Base-by-base conservation (phyloP, 1,140 invertebrate genomes). In the Papilio aristodemus region DNA sequence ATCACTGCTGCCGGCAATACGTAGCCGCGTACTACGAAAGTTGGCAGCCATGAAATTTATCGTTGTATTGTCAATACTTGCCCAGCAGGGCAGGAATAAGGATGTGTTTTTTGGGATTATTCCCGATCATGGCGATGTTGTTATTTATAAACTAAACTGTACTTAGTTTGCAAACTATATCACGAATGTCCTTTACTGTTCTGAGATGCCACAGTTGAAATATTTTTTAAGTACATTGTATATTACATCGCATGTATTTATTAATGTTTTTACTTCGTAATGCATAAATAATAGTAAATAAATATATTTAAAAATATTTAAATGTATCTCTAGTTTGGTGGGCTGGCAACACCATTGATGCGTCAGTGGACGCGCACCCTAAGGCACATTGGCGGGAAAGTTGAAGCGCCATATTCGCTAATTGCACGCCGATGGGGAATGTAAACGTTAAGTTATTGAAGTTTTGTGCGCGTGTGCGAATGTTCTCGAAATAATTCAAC, bases 401-500 rank as follows among this genome's bases (percentile, higher is more conserved):
- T 74, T 69, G 25, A 41, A 64, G 17, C 38, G 38, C 32, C 60
- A 25, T 67, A 63, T 43, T 46, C 60, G 37, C 70, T 74, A 75
- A 74, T 74, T 63, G 62, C 41, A 22, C 41, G 25, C 58, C 67
- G 68, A 69, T 77, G 62, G 58, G 62, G 59, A 62, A 57, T 32
- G 69, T 43, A 19, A 58, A 62, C 60, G 50, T 72, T 69, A 60
- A 71, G 71, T 69, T 68, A 67, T 75, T 66, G 54, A 74, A 75
- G 63, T 71, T 73, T 72, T 68, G 36, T 69, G 39, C 69, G 60
- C 77, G 78, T 77, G 74, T 79, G 80, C 73, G 66, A 73, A 74
- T 32, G 70, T 73, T 77, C 77, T 79, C 70, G 68, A 79, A 79
- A 81, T 79, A 81, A 78, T 79, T 74, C 72, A 73, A 76, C 75